Percentiles rank a stretch among this genome's conserved stretches.
phyloP scores from a whole-genome alignment of 1,140 invertebrate genomes.

The Pseudoatta argentina region DNA sequence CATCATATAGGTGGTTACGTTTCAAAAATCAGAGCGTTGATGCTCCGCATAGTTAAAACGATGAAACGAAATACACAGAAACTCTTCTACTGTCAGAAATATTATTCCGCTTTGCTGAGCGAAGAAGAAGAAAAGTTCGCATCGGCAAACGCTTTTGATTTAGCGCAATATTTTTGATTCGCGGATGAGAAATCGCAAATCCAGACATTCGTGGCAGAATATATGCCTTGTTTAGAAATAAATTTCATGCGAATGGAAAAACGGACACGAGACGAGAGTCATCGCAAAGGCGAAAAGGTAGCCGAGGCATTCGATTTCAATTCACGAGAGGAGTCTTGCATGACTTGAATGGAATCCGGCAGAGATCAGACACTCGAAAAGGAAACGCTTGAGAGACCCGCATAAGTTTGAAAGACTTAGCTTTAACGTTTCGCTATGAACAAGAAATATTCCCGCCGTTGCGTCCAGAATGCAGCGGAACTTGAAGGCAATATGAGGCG shows the following conservation, averaged over 20 bases:
- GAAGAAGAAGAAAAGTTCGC: constrained; percentile 19
- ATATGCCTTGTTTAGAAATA: constrained; percentile 55
- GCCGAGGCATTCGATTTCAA: constrained; percentile 57
- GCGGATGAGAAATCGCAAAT: constrained; percentile 50
- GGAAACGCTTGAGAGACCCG: constrained; percentile 43
- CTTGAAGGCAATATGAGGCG: constrained; percentile 33
- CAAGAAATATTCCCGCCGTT: constrained; percentile 63
- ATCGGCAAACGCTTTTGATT: constrained; percentile 55
- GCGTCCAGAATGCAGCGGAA: constrained; percentile 49
- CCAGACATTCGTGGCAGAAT: constrained; percentile 10
- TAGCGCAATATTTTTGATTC: constrained; percentile 34
- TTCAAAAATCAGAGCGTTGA: constrained; percentile 12
- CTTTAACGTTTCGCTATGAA: constrained; percentile 60
- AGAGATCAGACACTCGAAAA: constrained; percentile 56
- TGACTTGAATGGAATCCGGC: constrained; percentile 57
- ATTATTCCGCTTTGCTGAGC: constrained; percentile 34
- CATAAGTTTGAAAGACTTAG: constrained; percentile 56
- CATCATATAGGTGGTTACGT: neutral
- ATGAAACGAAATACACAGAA: constrained; percentile 5
- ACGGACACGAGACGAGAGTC: constrained; percentile 17
- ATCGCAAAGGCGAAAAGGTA: constrained; percentile 30
- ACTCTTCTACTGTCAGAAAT: constrained; percentile 34
- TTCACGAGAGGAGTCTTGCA: constrained; percentile 48
- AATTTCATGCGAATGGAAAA: constrained; percentile 38
- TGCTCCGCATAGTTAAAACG: neutral